Percentiles rank a stretch among this genome's conserved stretches.
These are phyloP conservation scores for Tipula unca DNA, from an alignment of 2,888 invertebrate species.

Conservation along the genomic window DNA sequence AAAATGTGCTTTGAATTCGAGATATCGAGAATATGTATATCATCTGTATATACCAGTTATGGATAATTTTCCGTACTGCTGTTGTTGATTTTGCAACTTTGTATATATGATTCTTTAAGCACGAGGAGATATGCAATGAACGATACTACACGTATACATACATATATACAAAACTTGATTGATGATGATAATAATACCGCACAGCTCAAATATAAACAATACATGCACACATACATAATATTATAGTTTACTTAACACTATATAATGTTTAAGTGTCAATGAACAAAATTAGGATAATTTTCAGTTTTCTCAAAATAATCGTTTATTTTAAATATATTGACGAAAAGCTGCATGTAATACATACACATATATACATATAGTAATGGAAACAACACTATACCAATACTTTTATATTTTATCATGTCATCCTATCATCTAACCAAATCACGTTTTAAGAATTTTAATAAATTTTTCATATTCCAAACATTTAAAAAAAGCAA, in stretches of 20 bases:
- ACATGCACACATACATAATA: background rate
- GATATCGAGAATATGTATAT: background rate
- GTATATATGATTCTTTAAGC: background rate
- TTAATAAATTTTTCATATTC: conserved; percentile 10
- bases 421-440: conserved; percentile 8
- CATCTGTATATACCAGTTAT: background rate
- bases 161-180: background rate
- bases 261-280: background rate
- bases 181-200: background rate
- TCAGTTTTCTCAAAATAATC: background rate
- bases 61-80: background rate
- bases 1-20: background rate
- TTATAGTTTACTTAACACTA: background rate
- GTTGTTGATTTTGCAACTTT: background rate
- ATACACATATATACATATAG: background rate
- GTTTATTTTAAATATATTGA: background rate
- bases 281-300: background rate
- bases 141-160: background rate
- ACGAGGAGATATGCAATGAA: background rate
- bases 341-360: background rate
- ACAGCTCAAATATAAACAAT: background rate
- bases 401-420: background rate
- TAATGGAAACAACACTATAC: background rate
- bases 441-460: conserved; percentile 15
- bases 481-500: background rate